Evolutionary conservation across 2,797 vertebrate genomes (phyloP), one percentile per base, ranked within the genome.

Genomic region (Bovichtus variegatus): DNA sequence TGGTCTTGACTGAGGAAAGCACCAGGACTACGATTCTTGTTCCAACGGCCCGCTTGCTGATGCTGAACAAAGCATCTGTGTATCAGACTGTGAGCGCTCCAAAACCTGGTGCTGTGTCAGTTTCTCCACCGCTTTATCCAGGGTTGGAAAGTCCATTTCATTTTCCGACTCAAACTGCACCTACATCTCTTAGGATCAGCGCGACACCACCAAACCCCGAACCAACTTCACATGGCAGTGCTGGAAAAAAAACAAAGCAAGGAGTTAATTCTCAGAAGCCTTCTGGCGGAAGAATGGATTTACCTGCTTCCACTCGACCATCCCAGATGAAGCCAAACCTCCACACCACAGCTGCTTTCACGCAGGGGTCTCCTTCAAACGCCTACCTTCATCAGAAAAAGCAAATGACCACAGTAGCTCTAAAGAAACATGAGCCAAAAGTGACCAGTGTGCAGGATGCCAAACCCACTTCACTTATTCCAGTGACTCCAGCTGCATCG

Each of bases 401-500:
- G 77, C 83, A 80, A 0, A 15, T 54, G 57, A 11, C 81, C 82
- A 88, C 79, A 2, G 76, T 46, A 59, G 68, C 87, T 43, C 75
- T 80, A 80, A 88, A 86, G 85, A 94, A 91, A 89, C 84, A 71
- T 12, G 81, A 92, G 70, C 92, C 91, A 77, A 90, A 85, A 44
- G 27, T 66, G 8, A 70, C 92, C 75, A 83, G 87, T 31, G 58
- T 89, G 51, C 72, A 82, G 50, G 82, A 92, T 83, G 80, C 93
- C 87, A 91, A 83, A 81, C 81, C 90, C 11, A 84, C 91, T 60
- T 51, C 77, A 12, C 74, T 92, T 55, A 91, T 91, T 74, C 74
- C 92, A 25, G 92, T 95, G 55, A 97, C 95, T 29, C 94, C 89
- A 0, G 92, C 95, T 53, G 94, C 95, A n/a, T 94, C 94, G 9